Evolutionary conservation across 2,888 invertebrate genomes (phyloP), one percentile per base, ranked within the genome.

Genomic region (Cantharis flavilabris): DNA sequence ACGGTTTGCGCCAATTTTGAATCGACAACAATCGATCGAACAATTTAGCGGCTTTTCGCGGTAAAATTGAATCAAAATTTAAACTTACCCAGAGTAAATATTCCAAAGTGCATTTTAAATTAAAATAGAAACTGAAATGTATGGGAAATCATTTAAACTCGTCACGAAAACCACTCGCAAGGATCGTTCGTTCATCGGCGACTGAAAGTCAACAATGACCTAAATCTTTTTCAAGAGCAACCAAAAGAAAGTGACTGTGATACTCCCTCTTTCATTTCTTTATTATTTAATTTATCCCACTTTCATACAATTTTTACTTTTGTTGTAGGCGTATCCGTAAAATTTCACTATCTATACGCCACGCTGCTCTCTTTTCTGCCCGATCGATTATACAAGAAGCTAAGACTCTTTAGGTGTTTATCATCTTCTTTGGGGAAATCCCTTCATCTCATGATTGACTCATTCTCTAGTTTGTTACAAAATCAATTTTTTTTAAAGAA

Each of bases 161-260:
- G 74, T 70, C 76, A 72, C 26, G 63, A 74, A 74, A 62, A 69
- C 69, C 75, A 75, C 76, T 30, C 72, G 72, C 76, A 77, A 26
- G 73, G 70, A 77, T 70, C 74, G 72, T 76, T 70, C 84, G 83
- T 83, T 26, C 20, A 67, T 9, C 20, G 13, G 65, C 65, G 84
- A 85, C 85, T 84, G 83, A 85, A 84, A 85, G 84, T 84, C 84
- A 85, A 83, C 83, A 86, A 84, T 87, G 87, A 88, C 88, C 87
- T 85, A 87, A 87, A 88, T 87, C 84, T 71, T 84, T 83, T 82
- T 83, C 85, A 86, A 86, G 86, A 86, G 85, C 82, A 81, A 81
- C 83, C 84, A 67, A 85, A 88, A 88, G 88, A 88, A 88, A 88
- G 88, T 87, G 87, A 87, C 84, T 86, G 84, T 84, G 79, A 77